Conservation (phyloP, 2,113 vertebrate genomes). For the Oceanites oceanicus region DNA sequence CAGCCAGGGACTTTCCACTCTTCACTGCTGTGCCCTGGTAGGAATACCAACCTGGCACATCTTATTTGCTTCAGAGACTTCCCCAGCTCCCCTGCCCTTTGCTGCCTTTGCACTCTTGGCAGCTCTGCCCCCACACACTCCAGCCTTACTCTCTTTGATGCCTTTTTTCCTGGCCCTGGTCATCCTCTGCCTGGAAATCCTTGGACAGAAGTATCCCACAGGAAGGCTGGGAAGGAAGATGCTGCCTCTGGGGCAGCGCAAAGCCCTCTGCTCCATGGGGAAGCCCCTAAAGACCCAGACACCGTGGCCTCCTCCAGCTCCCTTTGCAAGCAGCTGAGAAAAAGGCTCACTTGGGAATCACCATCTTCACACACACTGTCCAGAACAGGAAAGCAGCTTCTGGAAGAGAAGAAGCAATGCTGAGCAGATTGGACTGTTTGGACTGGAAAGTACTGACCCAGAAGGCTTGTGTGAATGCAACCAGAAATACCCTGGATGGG, state of each 20-base stretch:
- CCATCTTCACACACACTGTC: not conserved
- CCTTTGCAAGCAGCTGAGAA: not conserved
- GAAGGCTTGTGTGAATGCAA: not conserved
- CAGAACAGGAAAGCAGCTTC: not conserved
- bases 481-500: not conserved
- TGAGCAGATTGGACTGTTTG: not conserved
- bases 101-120: not conserved
- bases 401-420: not conserved
- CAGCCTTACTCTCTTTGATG: not conserved
- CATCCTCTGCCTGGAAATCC: not conserved
- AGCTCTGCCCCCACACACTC: not conserved
- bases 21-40: not conserved
- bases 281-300: not conserved
- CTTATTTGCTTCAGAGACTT: not conserved
- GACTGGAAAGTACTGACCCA: not conserved
- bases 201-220: not conserved
- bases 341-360: not conserved
- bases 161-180: slow-evolving; percentile 3
- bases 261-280: not conserved
- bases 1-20: slow-evolving; percentile 53
- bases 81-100: not conserved
- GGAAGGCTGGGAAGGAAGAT: not conserved
- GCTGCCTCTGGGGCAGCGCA: not conserved
- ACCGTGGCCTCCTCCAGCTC: not conserved
- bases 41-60: not conserved